Base-by-base conservation (phyloP, 1,140 invertebrate species). In the Thaumetopoea pityocampa region DNA sequence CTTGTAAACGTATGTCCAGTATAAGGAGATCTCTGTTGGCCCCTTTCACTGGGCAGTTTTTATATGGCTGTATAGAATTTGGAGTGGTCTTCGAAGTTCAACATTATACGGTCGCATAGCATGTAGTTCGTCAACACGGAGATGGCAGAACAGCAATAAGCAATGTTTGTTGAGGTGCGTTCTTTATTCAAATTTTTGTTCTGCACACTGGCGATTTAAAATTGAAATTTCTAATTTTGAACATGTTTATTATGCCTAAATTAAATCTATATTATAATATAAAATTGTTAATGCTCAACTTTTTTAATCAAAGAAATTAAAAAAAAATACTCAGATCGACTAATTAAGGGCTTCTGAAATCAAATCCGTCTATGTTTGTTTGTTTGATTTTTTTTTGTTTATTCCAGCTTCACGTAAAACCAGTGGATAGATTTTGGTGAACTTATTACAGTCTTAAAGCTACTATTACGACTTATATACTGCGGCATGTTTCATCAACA, bases 91-190 rank as follows among this genome's bases (percentile, higher is more conserved):
- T 27, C 9, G 8, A 2, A 29, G 49, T 14, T 58, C 59, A 38
- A 36, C 1, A 2, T 36, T 17, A 5, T 23, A 7, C 51, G 50
- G 58, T 16, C 32, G 11, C 7, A 5, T 10, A 26, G 27, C 44
- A 26, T 54, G 50, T 62, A 43, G 33, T 60, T 40, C 53, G 58
- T 62, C 57, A 67, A 67, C 45, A 57, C 40, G 28, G 28, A 51
- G 29, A 51, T 45, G 34, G 35, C 34, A 54, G 53, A 63, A 54
- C 55, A 53, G 57, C 55, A 57, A 67, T 70, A 57, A 59, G 67
- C 50, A 58, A 60, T 66, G 59, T 67, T 67, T 71, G 64, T 45
- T 26, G 34, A 51, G 51, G 30, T 40, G 55, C 58, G 49, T 51
- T 64, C 59, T 67, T 52, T 56, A 67, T 66, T 71, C 54, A 61